phyloP scores from a whole-genome alignment of 2,888 invertebrate genomes.

The Eupeodes luniger region DNA sequence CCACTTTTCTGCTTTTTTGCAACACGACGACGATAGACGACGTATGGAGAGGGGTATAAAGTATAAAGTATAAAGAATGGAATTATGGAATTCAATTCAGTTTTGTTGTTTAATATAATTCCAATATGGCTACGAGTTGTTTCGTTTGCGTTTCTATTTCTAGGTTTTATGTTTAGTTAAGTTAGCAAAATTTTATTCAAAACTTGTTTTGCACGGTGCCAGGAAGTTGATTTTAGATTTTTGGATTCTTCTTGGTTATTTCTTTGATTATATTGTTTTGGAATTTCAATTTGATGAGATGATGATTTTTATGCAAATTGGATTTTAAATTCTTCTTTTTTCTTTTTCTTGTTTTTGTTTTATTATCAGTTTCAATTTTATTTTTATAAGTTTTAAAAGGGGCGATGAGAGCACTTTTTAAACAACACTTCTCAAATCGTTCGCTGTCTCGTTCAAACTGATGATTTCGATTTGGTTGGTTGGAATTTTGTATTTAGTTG shows the following conservation, averaged over 20 bases:
- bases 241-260: conserved; percentile 1
- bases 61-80: background rate
- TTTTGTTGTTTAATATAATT: conserved; percentile 34
- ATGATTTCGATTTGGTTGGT: conserved; percentile 40
- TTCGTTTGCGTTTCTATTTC: conserved; percentile 22
- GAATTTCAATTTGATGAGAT: conserved; percentile 10
- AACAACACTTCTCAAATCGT: conserved; percentile 77
- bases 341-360: conserved; percentile 2
- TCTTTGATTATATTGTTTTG: background rate
- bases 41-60: background rate
- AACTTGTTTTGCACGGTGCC: conserved; percentile 20
- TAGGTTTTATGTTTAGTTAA: background rate
- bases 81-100: conserved; percentile 21
- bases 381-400: conserved; percentile 6
- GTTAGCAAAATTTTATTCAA: conserved; percentile 4
- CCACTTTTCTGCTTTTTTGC: background rate
- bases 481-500: conserved; percentile 49
- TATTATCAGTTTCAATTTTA: conserved; percentile 15
- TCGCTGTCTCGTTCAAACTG: conserved; percentile 79
- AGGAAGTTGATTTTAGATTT: conserved; percentile 42
- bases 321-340: conserved; percentile 25
- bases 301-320: conserved; percentile 20
- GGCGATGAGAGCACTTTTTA: conserved; percentile 39
- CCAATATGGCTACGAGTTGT: conserved; percentile 66
- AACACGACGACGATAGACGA: background rate